Evolutionary conservation across 2,797 vertebrate species (phyloP).

Genomic region (Todus mexicanus): DNA sequence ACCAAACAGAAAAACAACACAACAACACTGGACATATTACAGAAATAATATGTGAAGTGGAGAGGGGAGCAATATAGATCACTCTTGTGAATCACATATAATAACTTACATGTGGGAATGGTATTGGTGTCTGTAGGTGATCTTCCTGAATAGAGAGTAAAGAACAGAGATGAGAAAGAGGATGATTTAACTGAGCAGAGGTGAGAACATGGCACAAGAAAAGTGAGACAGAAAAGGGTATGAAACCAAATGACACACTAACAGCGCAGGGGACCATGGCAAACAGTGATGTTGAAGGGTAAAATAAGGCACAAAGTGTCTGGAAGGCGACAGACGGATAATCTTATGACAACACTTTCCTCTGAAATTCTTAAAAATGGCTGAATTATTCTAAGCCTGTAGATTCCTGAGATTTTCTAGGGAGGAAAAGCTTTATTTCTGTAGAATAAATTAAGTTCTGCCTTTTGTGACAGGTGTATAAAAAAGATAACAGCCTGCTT

Average conservation of each 20-base stretch:
- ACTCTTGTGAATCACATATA: background rate
- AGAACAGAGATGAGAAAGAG: background rate
- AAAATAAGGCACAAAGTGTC: background rate
- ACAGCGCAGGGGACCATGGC: background rate
- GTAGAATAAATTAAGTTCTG: background rate
- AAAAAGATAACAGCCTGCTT: constrained; percentile 2
- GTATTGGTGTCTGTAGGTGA: background rate
- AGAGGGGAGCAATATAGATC: background rate
- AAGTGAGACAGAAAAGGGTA: background rate
- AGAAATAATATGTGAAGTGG: background rate
- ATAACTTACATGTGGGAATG: background rate
- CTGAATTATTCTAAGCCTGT: background rate
- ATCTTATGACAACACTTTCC: background rate
- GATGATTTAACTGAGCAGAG: background rate
- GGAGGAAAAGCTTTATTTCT: background rate
- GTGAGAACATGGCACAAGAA: background rate
- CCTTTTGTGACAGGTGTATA: constrained; percentile 4
- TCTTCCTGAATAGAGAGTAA: background rate
- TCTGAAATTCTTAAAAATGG: background rate
- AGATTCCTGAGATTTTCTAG: background rate
- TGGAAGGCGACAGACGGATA: background rate
- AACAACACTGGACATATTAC: background rate
- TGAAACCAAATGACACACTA: background rate
- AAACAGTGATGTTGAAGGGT: background rate
- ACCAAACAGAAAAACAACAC: background rate